phyloP scores from a whole-genome alignment of 2,888 invertebrate genomes.

The Melipona bicolor region DNA sequence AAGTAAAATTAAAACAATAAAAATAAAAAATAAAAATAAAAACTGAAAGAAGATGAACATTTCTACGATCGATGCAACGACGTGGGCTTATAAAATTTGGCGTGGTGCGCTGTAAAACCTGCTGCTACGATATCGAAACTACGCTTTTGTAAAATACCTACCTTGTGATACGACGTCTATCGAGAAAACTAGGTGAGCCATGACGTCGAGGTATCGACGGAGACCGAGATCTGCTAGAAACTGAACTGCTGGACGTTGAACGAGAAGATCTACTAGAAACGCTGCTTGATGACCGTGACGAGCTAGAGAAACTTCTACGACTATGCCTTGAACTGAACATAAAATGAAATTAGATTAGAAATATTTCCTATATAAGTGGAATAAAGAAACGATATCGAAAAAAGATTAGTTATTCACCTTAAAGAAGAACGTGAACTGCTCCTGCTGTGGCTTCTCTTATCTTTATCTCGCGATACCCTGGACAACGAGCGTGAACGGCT shows the following conservation, averaged over 20 bases:
- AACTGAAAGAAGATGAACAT: constrained; percentile 50
- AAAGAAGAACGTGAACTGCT: constrained; percentile 79
- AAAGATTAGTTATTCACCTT: constrained; percentile 68
- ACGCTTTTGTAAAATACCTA: constrained; percentile 80
- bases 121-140: constrained; percentile 51
- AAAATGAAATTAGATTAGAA: background rate
- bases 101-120: constrained; percentile 70
- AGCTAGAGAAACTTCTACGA: constrained; percentile 81
- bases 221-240: constrained; percentile 88
- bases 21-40: constrained; percentile 44
- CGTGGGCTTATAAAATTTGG: constrained; percentile 69
- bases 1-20: constrained; percentile 23
- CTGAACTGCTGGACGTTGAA: constrained; percentile 83
- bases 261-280: constrained; percentile 86
- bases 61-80: constrained; percentile 68
- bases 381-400: background rate
- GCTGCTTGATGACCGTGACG: constrained; percentile 85
- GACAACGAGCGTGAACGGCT: constrained; percentile 76
- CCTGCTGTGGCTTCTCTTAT: constrained; percentile 77
- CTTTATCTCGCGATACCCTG: constrained; percentile 75
- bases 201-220: constrained; percentile 96
- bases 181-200: constrained; percentile 97
- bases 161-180: constrained; percentile 97
- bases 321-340: constrained; percentile 77
- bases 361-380: background rate